These are phyloP conservation scores for Amiota communis DNA, from an alignment of 2,888 invertebrate genomes.

Conservation along the genomic window DNA sequence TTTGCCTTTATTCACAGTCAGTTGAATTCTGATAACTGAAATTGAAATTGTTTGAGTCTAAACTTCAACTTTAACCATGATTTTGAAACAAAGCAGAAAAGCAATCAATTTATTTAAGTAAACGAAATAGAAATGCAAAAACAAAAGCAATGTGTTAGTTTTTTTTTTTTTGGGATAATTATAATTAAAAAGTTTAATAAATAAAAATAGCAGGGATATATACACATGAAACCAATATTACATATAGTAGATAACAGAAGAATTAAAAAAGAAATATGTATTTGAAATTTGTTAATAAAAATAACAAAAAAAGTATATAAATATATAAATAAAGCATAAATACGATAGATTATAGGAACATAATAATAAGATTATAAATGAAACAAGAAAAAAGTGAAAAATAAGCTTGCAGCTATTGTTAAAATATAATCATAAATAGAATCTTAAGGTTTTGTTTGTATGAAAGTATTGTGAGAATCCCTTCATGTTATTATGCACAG, in stretches of 20 bases:
- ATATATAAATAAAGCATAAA: not conserved
- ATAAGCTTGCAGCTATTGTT: conserved; percentile 14
- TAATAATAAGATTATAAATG: conserved; percentile 26
- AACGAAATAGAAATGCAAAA: no score
- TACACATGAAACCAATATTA: not conserved
- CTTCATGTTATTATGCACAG: no score
- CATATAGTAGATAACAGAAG: not conserved
- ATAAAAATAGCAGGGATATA: conserved; percentile 12
- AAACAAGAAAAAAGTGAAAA: not conserved
- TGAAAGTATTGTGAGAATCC: no score
- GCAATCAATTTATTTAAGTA: no score
- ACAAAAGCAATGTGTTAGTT: no score
- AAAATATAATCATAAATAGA: not conserved
- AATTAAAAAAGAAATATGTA: not conserved
- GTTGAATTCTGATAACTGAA: no score
- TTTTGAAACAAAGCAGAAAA: no score
- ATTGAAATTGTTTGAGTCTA: no score
- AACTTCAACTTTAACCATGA: no score
- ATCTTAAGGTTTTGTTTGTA: no score
- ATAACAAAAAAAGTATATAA: not conserved
- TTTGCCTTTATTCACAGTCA: no score
- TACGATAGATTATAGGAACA: not conserved
- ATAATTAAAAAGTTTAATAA: not conserved
- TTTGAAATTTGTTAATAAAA: not conserved
- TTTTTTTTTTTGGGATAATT: no score